Percentiles rank a stretch among this genome's conserved stretches.
Conservation (phyloP, 2,797 vertebrate genomes). For the Pangasius mekongensis region DNA sequence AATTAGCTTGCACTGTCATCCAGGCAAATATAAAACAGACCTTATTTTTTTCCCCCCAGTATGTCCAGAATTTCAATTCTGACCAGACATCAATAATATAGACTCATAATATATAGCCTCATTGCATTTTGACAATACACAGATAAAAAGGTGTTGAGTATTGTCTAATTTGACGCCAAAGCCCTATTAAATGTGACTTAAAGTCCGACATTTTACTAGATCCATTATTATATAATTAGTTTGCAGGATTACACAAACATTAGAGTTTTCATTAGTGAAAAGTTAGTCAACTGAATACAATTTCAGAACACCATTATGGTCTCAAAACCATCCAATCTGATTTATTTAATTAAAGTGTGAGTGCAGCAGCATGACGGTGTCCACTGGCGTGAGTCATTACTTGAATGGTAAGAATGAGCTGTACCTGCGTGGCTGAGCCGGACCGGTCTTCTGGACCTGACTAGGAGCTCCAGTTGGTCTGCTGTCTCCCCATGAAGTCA, state of each 20-base stretch:
- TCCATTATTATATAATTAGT: background rate
- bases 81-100: too few relatives aligned
- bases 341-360: background rate
- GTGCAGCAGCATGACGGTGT: background rate
- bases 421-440: slow-evolving; percentile 70
- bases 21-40: too few relatives aligned
- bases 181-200: too few relatives aligned
- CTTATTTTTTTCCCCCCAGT: too few relatives aligned
- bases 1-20: background rate
- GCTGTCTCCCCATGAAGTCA: slow-evolving; percentile 67
- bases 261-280: background rate
- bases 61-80: too few relatives aligned
- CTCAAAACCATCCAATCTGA: background rate
- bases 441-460: slow-evolving; percentile 31
- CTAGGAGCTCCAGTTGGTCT: background rate
- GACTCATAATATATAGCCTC: too few relatives aligned
- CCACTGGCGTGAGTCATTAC: background rate
- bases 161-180: background rate
- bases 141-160: background rate
- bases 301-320: background rate
- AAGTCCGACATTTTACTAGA: background rate
- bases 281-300: background rate
- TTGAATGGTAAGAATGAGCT: background rate
- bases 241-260: background rate
- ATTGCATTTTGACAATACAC: too few relatives aligned